Evolutionary conservation across 30 jellyfish, hydroid and myxozoan species (phyloP).

Genomic region (Catostylus mosaicus): DNA sequence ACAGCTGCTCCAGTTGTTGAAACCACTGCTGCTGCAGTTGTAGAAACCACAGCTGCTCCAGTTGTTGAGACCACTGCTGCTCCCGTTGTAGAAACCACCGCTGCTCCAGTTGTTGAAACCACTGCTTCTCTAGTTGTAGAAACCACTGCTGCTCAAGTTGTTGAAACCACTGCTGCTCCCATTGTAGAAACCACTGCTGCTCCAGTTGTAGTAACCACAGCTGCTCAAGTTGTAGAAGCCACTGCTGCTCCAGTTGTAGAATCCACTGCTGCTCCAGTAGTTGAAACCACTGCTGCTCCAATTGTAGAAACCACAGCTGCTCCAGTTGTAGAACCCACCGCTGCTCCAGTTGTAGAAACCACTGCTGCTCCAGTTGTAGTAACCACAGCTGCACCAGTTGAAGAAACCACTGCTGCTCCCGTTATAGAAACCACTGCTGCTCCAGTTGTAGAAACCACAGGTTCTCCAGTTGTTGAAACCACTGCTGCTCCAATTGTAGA

Average conservation of each 20-base stretch:
- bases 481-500: conserved; percentile 43
- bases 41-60: conserved; percentile 12
- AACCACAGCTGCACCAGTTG: conserved; percentile 51
- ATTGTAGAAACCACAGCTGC: conserved; percentile 13
- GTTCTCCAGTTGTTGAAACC: conserved; percentile 22
- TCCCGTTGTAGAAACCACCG: not conserved
- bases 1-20: conserved; percentile 18
- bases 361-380: not conserved
- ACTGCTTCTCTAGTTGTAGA: conserved; percentile 12
- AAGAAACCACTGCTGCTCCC: conserved; percentile 46
- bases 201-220: not conserved
- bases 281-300: conserved; percentile 7
- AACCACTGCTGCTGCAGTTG: conserved; percentile 2
- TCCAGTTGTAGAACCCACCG: not conserved
- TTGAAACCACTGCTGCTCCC: not conserved
- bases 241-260: conserved; percentile 15
- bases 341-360: not conserved
- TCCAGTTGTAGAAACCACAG: conserved; percentile 20
- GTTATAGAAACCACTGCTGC: conserved; percentile 1
- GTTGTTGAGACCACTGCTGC: not conserved
- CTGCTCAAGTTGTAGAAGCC: conserved; percentile 6
- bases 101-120: conserved; percentile 10
- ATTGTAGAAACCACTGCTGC: not conserved
- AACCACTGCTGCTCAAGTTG: not conserved
- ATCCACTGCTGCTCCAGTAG: conserved; percentile 1